phyloP scores from a whole-genome alignment of 2,888 invertebrate genomes.

The Conchocele bisecta region DNA sequence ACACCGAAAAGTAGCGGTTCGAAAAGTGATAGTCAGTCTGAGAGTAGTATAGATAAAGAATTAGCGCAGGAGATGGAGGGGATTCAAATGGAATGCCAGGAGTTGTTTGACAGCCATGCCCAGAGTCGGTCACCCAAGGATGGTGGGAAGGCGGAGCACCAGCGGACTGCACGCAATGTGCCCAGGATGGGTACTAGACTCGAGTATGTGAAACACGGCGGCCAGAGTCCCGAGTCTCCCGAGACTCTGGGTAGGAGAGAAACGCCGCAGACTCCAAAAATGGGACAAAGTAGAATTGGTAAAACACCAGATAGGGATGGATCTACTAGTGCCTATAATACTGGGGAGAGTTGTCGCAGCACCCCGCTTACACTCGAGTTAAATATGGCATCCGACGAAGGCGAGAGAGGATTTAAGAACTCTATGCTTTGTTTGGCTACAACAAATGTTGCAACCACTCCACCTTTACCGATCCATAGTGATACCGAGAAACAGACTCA shows the following conservation, averaged over 20 bases:
- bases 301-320: constrained; percentile 80
- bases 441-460: constrained; percentile 46
- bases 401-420: constrained; percentile 74
- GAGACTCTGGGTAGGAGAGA: constrained; percentile 64
- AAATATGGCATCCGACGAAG: constrained; percentile 74
- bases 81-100: constrained; percentile 85
- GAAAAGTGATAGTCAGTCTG: constrained; percentile 77
- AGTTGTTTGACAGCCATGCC: constrained; percentile 82
- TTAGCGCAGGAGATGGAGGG: constrained; percentile 86
- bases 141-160: constrained; percentile 68
- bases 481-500: constrained; percentile 81
- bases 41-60: constrained; percentile 84
- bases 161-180: constrained; percentile 75
- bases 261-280: constrained; percentile 58
- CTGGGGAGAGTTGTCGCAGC: constrained; percentile 89
- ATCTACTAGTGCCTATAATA: constrained; percentile 88
- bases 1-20: constrained; percentile 61
- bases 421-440: constrained; percentile 78
- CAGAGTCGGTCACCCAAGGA: constrained; percentile 56
- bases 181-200: constrained; percentile 81
- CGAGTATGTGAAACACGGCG: constrained; percentile 76
- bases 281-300: constrained; percentile 50
- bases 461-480: constrained; percentile 67
- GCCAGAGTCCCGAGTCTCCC: constrained; percentile 59
- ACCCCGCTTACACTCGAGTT: constrained; percentile 82